Base-by-base conservation (phyloP, 2,888 invertebrate species). In the Thelaira solivaga region DNA sequence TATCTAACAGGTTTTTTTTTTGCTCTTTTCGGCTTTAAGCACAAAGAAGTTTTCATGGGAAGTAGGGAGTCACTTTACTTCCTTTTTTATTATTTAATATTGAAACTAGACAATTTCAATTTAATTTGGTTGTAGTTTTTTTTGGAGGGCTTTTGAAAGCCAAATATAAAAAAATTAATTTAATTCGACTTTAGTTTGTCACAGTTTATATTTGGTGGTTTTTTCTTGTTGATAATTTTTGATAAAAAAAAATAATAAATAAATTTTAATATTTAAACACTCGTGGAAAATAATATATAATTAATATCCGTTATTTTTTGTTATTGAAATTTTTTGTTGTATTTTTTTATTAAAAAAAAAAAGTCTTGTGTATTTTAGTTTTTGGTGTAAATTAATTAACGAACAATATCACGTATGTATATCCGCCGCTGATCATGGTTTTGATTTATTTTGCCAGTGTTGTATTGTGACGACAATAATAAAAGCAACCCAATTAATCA, bases 381-480 rank as follows among this genome's bases (percentile, higher is more conserved):
- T 53, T 59, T 73, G 26, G 13, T 62, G 39, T 71, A 81, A 81
- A 85, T 84, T 85, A 84, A 85, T 84, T 84, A 85, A 47, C 20
- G 69, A 84, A 82, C 83, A 85, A 73, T 82, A 69, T 85, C 85
- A 86, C 85, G 86, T 85, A 86, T 86, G 85, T 84, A 86, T 85
- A 86, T 86, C 85, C 82, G 82, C 80, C 76, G 77, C 24, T 59
- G 59, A 81, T 85, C 83, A 65, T 64, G 79, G 64, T 57, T 68
- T 55, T 68, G 26, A 68, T 62, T 68, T 67, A 18, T 16, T 62
- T 55, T 51, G 57, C 49, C 49, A 10, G 13, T 62, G 36, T 31
- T 16, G 39, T 6, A 45, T 24, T 55, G 24, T 24, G 51, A 29
- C 6, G 47, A 59, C 7, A 18, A 6, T 7, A 59, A 31, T 11